A percentile compares a stretch with the other conserved stretches of the same genome.
Conservation (phyloP, 2,113 vertebrate species). For the Lasiurus borealis region DNA sequence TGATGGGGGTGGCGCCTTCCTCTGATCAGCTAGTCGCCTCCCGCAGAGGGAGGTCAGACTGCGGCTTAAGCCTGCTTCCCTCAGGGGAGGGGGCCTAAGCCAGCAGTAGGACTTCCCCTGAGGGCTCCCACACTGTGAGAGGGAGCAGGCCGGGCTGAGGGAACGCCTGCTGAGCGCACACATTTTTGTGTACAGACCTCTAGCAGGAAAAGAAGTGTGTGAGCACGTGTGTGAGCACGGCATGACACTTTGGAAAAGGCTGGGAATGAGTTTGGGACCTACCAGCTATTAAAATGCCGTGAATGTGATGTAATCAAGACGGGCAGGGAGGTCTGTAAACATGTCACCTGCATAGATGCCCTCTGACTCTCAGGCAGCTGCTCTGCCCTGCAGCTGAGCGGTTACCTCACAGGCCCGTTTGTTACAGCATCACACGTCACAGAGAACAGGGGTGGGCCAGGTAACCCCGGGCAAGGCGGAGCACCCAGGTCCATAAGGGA, state of each 20-base stretch:
- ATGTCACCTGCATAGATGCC: accelerated
- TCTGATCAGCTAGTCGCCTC: no score
- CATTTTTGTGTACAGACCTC: no score
- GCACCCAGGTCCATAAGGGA: background rate
- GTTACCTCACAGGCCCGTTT: accelerated
- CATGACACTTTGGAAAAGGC: background rate
- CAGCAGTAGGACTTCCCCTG: no score
- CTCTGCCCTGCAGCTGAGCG: accelerated
- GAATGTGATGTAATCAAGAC: accelerated
- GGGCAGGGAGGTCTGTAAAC: accelerated
- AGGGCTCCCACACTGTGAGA: no score
- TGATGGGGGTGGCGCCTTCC: no score
- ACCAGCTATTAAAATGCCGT: background rate
- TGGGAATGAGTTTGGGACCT: background rate
- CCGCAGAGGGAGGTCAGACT: no score
- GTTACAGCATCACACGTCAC: background rate
- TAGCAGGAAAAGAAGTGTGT: background rate
- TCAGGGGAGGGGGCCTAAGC: no score
- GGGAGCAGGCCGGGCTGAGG: no score
- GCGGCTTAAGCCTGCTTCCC: no score
- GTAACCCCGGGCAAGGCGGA: accelerated
- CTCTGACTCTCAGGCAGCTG: accelerated
- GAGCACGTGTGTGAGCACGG: background rate
- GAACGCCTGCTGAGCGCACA: no score
- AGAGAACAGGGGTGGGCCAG: no score